A percentile compares a stretch with the other conserved stretches of the same genome.
These are phyloP conservation scores for Neostethus bicornis DNA, from an alignment of 2,797 vertebrate genomes.

Conservation along the genomic window DNA sequence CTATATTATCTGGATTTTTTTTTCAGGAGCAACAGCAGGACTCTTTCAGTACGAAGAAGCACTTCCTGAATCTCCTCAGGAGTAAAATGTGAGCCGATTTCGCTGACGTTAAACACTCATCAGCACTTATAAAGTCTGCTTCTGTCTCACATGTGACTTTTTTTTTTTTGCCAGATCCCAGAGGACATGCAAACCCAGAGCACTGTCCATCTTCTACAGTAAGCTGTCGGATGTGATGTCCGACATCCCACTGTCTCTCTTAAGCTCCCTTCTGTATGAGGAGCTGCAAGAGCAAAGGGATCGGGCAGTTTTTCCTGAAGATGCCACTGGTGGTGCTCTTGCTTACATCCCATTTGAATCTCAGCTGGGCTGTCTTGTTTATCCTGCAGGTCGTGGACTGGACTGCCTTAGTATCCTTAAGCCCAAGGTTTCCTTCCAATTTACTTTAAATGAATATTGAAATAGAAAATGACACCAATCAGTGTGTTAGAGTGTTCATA, in stretches of 20 bases:
- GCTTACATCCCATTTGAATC: slow-evolving; percentile 59
- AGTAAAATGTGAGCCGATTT: slow-evolving; percentile 52
- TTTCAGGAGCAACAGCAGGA: slow-evolving; percentile 8
- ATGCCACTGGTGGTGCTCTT: slow-evolving; percentile 80
- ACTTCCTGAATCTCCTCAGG: slow-evolving; percentile 33
- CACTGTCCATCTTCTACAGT: slow-evolving; percentile 13
- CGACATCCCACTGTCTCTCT: slow-evolving; percentile 57
- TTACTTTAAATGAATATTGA: too few species aligned
- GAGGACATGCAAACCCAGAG: accelerated
- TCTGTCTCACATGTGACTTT: not conserved
- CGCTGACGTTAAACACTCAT: not conserved
- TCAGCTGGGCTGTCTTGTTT: slow-evolving; percentile 69
- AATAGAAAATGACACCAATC: too few species aligned
- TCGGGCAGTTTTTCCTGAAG: slow-evolving; percentile 72
- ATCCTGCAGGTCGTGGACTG: slow-evolving; percentile 68
- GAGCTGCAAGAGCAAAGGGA: slow-evolving; percentile 81
- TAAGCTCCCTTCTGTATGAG: slow-evolving; percentile 82
- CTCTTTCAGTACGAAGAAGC: slow-evolving; percentile 19
- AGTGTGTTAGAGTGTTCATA: too few species aligned
- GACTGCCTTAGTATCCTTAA: slow-evolving; percentile 85
- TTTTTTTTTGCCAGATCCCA: slow-evolving; percentile 52
- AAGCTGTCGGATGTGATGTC: slow-evolving; percentile 68
- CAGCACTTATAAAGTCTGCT: not conserved
- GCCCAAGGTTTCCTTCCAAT: too few species aligned
- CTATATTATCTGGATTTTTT: not conserved